Conservation (phyloP, 2,888 invertebrate species). For the Luperina testacea region DNA sequence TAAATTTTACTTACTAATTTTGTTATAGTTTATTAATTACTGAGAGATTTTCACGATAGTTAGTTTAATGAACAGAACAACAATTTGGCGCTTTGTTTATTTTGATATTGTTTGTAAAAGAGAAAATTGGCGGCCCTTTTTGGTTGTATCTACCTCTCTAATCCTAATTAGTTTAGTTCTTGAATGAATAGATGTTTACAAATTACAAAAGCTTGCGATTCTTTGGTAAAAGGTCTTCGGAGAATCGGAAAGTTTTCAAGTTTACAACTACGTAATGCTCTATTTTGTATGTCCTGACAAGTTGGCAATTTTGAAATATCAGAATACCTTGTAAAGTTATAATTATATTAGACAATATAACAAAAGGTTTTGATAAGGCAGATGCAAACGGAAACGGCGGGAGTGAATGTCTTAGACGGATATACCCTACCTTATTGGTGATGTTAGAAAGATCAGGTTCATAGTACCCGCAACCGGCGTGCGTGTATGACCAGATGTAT, state of each 20-base stretch:
- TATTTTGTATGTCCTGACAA: not conserved
- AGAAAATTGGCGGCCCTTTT: not conserved
- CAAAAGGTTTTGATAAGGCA: too few species aligned
- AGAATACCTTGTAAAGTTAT: too few species aligned
- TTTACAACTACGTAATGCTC: not conserved
- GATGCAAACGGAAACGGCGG: too few species aligned
- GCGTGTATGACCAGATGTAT: too few species aligned
- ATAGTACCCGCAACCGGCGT: too few species aligned
- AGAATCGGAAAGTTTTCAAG: not conserved
- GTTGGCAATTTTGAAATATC: not conserved
- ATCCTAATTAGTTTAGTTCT: not conserved
- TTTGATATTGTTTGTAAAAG: not conserved
- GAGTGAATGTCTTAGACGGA: too few species aligned
- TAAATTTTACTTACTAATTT: slow-evolving; percentile 33
- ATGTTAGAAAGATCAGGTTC: too few species aligned
- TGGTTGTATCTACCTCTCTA: not conserved
- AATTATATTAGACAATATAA: too few species aligned
- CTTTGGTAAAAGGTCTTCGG: slow-evolving; percentile 8
- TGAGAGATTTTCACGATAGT: not conserved
- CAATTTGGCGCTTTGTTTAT: not conserved
- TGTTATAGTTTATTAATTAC: slow-evolving; percentile 28
- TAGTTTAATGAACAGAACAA: not conserved
- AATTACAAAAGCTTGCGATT: slow-evolving; percentile 7
- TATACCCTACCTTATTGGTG: too few species aligned
- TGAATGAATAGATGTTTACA: not conserved